A percentile compares a stretch with the other conserved stretches of the same genome.
phyloP scores from a whole-genome alignment of 1,140 invertebrate genomes.

The Apis florea region DNA sequence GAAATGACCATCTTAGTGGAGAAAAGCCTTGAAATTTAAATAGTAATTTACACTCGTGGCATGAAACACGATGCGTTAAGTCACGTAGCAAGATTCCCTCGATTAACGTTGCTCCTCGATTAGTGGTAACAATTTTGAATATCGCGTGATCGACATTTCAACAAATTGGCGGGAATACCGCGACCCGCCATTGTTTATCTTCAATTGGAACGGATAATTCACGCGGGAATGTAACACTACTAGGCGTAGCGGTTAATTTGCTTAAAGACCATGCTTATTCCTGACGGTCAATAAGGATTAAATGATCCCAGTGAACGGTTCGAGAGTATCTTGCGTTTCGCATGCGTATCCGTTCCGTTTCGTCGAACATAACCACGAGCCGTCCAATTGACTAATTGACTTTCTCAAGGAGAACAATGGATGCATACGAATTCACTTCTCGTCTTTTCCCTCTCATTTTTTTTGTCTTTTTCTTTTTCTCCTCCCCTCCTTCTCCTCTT shows the following conservation, averaged over 20 bases:
- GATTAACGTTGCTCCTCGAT: background rate
- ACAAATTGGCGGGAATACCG: slow-evolving; percentile 24
- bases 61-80: background rate
- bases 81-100: background rate
- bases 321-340: slow-evolving; percentile 37
- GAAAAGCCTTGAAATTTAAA: background rate
- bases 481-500: background rate
- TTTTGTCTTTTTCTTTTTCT: background rate
- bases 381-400: slow-evolving; percentile 47
- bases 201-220: slow-evolving; percentile 50
- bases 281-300: slow-evolving; percentile 52
- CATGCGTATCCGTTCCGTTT: slow-evolving; percentile 17
- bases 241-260: slow-evolving; percentile 48
- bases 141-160: slow-evolving; percentile 25
- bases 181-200: slow-evolving; percentile 26
- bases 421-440: slow-evolving; percentile 23
- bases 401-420: slow-evolving; percentile 41
- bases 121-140: background rate
- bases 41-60: background rate
- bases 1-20: background rate
- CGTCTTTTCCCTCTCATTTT: background rate
- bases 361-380: slow-evolving; percentile 3
- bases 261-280: slow-evolving; percentile 51
- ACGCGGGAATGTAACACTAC: slow-evolving; percentile 15
- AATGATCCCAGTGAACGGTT: slow-evolving; percentile 53